These are phyloP conservation scores for Mastacembelus armatus DNA, from an alignment of 2,797 vertebrate species.

Conservation along the genomic window DNA sequence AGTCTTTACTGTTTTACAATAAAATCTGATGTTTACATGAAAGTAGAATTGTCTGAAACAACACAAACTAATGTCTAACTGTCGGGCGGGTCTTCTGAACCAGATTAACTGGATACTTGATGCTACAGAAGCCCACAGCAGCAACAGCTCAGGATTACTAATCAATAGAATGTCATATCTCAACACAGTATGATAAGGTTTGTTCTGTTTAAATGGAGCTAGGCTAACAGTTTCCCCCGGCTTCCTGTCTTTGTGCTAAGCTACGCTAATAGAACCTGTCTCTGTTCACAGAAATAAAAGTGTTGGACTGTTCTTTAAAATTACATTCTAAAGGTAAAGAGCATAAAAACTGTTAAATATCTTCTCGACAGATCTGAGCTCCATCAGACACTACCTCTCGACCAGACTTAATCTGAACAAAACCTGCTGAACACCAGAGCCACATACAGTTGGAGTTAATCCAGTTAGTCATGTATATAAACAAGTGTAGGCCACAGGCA, in stretches of 20 bases:
- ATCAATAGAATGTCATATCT: too few species aligned
- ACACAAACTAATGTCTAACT: slow-evolving; percentile 58
- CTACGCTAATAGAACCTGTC: slow-evolving; percentile 26
- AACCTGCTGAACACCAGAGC: slow-evolving; percentile 8
- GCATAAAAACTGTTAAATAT: neutral
- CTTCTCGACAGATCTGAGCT: neutral
- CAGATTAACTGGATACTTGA: slow-evolving; percentile 16
- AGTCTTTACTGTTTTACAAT: slow-evolving; percentile 59
- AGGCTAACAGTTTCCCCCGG: slow-evolving; percentile 20
- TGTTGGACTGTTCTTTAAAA: slow-evolving; percentile 24
- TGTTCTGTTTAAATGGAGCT: slow-evolving; percentile 1
- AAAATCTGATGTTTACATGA: slow-evolving; percentile 65
- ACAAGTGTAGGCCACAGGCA: neutral
- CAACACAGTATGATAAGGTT: neutral
- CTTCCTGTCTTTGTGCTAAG: slow-evolving; percentile 46
- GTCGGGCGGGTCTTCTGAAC: slow-evolving; percentile 7
- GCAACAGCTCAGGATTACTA: slow-evolving; percentile 18
- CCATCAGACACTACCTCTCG: neutral
- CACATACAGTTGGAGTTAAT: neutral
- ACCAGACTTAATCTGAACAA: neutral
- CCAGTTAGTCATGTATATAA: too few species aligned
- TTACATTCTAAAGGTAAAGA: slow-evolving; percentile 6
- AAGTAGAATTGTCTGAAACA: slow-evolving; percentile 60
- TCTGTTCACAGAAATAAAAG: slow-evolving; percentile 1
- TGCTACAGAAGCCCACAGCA: slow-evolving; percentile 42